phyloP scores from a whole-genome alignment of 30 jellyfish, hydroid and myxozoan species.

The Aurelia aurita region DNA sequence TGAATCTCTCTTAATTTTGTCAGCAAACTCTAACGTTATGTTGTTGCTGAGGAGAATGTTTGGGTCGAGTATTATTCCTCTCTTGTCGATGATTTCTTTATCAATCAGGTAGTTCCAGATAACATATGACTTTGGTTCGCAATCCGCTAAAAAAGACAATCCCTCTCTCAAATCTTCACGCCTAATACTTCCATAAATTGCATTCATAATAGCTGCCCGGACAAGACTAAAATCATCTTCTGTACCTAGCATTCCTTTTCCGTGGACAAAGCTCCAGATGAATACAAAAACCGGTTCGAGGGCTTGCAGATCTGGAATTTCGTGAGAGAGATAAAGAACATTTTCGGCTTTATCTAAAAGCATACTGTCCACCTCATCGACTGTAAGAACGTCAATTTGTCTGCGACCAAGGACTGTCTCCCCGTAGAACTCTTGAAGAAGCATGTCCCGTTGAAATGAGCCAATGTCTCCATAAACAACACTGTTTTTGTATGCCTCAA shows the following conservation, averaged over 20 bases:
- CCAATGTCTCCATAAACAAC: slow-evolving; percentile 52
- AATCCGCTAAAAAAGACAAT: background rate
- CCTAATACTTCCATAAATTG: slow-evolving; percentile 4
- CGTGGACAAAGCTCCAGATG: slow-evolving; percentile 53
- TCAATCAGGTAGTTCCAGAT: slow-evolving; percentile 20
- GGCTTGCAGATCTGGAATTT: slow-evolving; percentile 23
- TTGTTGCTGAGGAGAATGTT: background rate
- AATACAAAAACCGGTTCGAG: slow-evolving; percentile 17
- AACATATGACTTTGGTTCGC: background rate
- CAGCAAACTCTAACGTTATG: background rate
- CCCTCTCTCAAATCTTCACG: background rate
- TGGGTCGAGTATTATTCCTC: background rate
- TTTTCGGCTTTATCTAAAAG: slow-evolving; percentile 48
- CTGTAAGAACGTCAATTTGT: background rate
- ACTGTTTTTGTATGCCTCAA: background rate
- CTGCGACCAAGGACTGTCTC: slow-evolving; percentile 15
- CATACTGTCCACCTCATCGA: slow-evolving; percentile 66
- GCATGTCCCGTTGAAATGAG: slow-evolving; percentile 49
- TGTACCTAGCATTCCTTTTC: slow-evolving; percentile 20
- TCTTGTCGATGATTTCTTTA: slow-evolving; percentile 13
- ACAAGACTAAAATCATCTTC: background rate
- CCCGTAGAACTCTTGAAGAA: slow-evolving; percentile 19
- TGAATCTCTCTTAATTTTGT: background rate
- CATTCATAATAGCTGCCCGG: background rate
- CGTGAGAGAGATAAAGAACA: slow-evolving; percentile 43